Evolutionary conservation across 2,797 vertebrate species (phyloP), one percentile per base, ranked within the genome.

Genomic region (Poecilia gillii): DNA sequence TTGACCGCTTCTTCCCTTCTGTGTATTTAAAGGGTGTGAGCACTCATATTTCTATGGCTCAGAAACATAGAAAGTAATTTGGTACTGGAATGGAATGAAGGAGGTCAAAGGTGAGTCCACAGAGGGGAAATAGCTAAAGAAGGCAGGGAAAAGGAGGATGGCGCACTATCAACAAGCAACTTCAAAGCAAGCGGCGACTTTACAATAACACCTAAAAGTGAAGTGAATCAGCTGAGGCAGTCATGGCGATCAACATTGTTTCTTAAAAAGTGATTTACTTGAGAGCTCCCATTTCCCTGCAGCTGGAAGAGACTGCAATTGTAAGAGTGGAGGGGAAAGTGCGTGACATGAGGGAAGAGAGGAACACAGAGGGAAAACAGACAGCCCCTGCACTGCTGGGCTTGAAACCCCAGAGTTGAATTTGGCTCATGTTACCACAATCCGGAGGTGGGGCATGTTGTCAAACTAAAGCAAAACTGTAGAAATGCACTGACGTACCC

Each of bases 341-440:
- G 89, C 59, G 75, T 87, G 85, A 88, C 86, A 87, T 66, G 79
- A 89, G 83, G 80, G 83, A 84, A 86, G 91, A 89, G 90, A 87
- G 90, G 89, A 90, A 90, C 91, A 87, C 80, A 74, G 89, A 95
- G 94, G 88, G 89, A 95, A 96, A 95, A 95, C 94, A 95, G 91
- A 90, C 88, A 93, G 95, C 95, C 96, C 96, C 94, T 96, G 95
- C 93, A 9, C 77, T 92, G 91, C 86, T 87, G 91, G 86, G 89
- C 81, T 79, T 91, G 94, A 95, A 92, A 95, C 94, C 95, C 92
- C 94, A 94, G 84, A 91, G 93, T 91, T 90, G 92, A 84, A 73
- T 90, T 71, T 87, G 91, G 92, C 92, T 96, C 96, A 91, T 90
- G 87, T 96, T 96, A 95, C 96, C 83, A 93, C 87, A 93, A 92